Conservation (phyloP, 2,113 vertebrate species). For the Oreotragus oreotragus region DNA sequence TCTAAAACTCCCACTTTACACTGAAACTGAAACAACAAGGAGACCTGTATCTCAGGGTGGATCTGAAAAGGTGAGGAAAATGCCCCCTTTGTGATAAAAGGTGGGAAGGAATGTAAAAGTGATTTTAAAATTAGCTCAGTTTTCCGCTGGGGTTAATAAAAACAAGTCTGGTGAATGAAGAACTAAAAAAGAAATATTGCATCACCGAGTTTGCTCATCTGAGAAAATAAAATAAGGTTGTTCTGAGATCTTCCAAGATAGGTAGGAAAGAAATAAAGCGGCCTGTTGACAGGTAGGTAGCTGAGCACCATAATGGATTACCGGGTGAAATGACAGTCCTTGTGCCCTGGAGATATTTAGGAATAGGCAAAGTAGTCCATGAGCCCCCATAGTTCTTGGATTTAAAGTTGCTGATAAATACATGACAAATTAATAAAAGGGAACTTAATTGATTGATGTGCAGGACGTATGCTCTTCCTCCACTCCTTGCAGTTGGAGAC, state of each 20-base stretch:
- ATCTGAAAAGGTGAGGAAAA: conserved; percentile 1
- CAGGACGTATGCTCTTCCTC: not conserved
- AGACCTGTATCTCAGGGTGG: not conserved
- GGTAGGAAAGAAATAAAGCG: conserved; percentile 1
- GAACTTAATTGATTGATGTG: conserved; percentile 39
- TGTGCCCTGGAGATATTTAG: not conserved
- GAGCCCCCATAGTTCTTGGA: conserved; percentile 22
- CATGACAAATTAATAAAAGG: conserved; percentile 33
- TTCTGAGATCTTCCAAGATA: not conserved
- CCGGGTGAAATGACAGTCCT: not conserved
- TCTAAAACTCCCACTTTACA: not conserved
- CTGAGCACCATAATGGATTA: not conserved
- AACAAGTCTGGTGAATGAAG: conserved; percentile 40
- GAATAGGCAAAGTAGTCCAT: not conserved
- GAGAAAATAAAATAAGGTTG: conserved; percentile 13
- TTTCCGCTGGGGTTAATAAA: conserved; percentile 40
- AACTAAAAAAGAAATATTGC: conserved; percentile 15
- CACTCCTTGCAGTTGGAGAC: not conserved
- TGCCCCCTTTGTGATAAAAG: not conserved
- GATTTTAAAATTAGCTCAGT: conserved; percentile 24
- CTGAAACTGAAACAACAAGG: not conserved
- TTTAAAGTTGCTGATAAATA: conserved; percentile 53
- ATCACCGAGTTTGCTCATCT: conserved; percentile 22
- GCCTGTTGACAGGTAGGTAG: conserved; percentile 26
- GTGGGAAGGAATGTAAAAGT: not conserved